Conservation (phyloP, 2,888 invertebrate genomes). For the Ophion obscuratus region DNA sequence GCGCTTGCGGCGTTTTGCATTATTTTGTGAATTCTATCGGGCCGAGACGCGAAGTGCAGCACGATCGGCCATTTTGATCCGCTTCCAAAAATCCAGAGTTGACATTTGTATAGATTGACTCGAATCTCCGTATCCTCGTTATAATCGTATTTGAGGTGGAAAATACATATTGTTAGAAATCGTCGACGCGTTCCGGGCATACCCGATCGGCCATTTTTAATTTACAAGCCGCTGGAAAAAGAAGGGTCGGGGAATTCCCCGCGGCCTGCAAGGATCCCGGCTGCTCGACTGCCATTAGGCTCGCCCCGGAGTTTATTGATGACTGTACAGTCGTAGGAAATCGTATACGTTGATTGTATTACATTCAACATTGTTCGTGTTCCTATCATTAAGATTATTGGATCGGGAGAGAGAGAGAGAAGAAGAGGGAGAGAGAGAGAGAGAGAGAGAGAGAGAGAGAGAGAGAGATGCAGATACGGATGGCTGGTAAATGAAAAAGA, state of each 20-base stretch:
- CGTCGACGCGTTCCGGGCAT: not conserved
- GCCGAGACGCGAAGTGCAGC: not conserved
- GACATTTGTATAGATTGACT: not conserved
- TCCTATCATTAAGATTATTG: not conserved
- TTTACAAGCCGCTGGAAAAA: conserved; percentile 51
- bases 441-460: not conserved
- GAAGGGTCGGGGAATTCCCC: conserved; percentile 68
- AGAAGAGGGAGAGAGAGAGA: not conserved
- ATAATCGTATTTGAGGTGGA: not conserved
- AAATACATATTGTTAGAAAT: not conserved
- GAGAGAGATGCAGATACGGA: not conserved
- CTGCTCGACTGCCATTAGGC: conserved; percentile 58
- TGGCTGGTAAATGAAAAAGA: not conserved
- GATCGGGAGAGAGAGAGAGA: too few species aligned
- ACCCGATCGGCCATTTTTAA: conserved; percentile 30
- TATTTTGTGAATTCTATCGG: not conserved
- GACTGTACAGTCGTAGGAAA: conserved; percentile 3
- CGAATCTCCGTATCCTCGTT: not conserved
- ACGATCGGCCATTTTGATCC: not conserved
- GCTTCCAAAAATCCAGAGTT: not conserved
- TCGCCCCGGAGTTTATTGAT: conserved; percentile 69
- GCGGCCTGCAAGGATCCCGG: not conserved
- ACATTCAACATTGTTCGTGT: not conserved
- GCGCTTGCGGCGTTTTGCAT: too few species aligned
- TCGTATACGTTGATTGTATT: not conserved